Evolutionary conservation across 1,140 invertebrate species (phyloP), one percentile per base, ranked within the genome.

Genomic region (Anthonomus grandis): DNA sequence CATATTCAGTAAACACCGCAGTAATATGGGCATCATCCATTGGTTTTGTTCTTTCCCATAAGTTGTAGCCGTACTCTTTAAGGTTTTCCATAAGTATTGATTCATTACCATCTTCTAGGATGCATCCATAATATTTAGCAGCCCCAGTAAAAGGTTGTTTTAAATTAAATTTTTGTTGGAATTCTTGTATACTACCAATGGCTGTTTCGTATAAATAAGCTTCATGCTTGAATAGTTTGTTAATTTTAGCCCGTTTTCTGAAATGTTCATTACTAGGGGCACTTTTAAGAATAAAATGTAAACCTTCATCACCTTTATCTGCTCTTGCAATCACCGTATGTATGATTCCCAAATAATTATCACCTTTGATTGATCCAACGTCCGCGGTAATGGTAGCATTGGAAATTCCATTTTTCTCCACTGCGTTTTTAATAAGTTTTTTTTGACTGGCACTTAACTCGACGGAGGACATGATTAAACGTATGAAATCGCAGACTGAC

Each of bases 51-150:
- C 78, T 72, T 60, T 82, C 70, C 50, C 75, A 70, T 59, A 83
- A 68, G n/a, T 48, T 46, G 58, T 72, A 83, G 2, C 27, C 41
- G 17, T 46, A 24, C 27, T 22, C 19, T 34, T 55, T 55, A 10
- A 84, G 62, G 66, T 84, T 81, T 66, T 82, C 75, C 53, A 84
- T 64, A 22, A 82, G 62, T 2, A 81, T 73, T 25, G 75, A 70
- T 67, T 81, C 78, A 41, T 80, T 59, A 4, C 66, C 63, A 24
- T 72, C 67, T 41, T 76, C 71, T 6, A 45, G 55, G 10, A 24
- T 34, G 13, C 56, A 68, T 5, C 64, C 72, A 12, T 74, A 75
- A 51, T 71, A 79, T 24, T 68, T 71, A 5, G 71, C 57, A 27
- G 51, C 52, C 18, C 63, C 59, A 18, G 46, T 51, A 51, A 71